Conservation (phyloP, 2,113 vertebrate species). For the Sorex fumeus region DNA sequence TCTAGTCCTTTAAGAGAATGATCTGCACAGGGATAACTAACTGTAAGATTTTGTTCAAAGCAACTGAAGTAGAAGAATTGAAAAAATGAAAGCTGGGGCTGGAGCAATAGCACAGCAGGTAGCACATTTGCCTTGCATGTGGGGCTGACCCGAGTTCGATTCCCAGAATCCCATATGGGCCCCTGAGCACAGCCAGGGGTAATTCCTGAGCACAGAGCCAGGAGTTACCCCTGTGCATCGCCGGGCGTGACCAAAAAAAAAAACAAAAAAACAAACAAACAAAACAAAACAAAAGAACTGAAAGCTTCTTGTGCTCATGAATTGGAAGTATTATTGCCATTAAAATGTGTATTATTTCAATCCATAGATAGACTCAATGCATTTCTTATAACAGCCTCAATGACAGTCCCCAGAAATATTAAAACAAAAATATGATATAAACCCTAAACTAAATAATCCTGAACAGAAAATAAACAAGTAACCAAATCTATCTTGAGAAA, state of each 20-base stretch:
- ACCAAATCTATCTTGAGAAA: background rate
- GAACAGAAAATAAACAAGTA: background rate
- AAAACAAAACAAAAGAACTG: background rate
- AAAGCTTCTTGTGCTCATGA: background rate
- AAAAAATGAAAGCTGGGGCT: too few species aligned
- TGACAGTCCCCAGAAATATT: background rate
- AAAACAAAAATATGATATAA: background rate
- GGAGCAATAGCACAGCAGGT: too few species aligned
- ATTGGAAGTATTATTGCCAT: background rate
- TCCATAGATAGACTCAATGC: background rate
- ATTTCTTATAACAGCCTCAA: background rate
- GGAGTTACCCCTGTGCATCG: too few species aligned
- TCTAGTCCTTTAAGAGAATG: background rate
- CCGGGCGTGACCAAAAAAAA: too few species aligned
- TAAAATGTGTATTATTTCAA: background rate
- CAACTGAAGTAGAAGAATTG: background rate
- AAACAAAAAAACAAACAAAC: too few species aligned
- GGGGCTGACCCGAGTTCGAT: too few species aligned
- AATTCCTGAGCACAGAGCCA: too few species aligned
- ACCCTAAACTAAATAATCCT: background rate
- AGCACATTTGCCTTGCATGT: too few species aligned
- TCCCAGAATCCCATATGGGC: too few species aligned
- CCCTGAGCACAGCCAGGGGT: too few species aligned
- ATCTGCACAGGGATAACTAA: background rate
- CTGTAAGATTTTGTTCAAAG: background rate